These are phyloP conservation scores for Gallinago solitaria DNA, from an alignment of 2,797 vertebrate genomes.

Conservation along the genomic window DNA sequence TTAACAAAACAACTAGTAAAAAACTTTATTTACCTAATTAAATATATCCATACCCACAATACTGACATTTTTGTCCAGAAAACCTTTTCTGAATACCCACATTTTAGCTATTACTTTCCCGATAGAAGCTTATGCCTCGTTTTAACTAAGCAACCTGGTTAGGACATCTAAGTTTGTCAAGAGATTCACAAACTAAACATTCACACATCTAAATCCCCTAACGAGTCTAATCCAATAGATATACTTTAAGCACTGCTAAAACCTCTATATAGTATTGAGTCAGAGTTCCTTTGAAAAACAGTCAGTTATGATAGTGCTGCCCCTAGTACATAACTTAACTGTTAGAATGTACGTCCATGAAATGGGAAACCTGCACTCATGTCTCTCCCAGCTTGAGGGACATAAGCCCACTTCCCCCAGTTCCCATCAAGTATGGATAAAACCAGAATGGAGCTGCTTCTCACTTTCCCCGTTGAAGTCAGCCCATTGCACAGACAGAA, in stretches of 20 bases:
- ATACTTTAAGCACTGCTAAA: neutral
- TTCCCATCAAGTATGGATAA: neutral
- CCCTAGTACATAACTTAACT: neutral
- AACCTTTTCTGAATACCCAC: neutral
- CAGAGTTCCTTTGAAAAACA: neutral
- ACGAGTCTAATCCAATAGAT: neutral
- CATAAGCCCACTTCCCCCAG: neutral
- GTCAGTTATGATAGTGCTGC: neutral
- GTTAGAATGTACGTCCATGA: neutral
- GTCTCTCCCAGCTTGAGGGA: neutral
- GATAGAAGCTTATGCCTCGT: neutral
- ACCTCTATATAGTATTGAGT: neutral
- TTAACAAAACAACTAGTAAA: neutral
- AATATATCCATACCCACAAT: neutral
- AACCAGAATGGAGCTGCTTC: neutral
- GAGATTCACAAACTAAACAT: slow-evolving; percentile 5
- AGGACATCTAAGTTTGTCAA: neutral
- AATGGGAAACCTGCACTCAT: neutral
- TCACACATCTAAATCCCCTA: neutral
- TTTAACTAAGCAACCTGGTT: neutral
- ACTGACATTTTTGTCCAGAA: neutral
- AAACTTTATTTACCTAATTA: neutral
- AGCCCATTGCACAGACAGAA: neutral
- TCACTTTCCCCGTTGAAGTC: neutral
- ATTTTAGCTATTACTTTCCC: neutral